Conservation (phyloP, 1,140 invertebrate species). For the Panulirus ornatus region DNA sequence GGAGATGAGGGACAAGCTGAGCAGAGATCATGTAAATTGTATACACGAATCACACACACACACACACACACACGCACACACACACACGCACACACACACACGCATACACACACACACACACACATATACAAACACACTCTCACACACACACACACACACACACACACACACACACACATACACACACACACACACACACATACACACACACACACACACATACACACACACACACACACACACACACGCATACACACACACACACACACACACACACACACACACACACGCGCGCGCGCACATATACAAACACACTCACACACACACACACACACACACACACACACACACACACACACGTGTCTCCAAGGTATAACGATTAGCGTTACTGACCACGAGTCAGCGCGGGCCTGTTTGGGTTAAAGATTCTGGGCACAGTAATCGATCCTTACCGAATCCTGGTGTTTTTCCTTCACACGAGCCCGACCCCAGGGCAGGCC, state of each 20-base stretch:
- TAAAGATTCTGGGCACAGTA: no score
- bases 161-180: background rate
- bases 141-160: background rate
- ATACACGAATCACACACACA: background rate
- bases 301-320: no score
- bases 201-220: background rate
- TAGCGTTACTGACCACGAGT: no score
- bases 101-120: background rate
- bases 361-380: no score
- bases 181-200: background rate
- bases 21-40: background rate
- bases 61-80: background rate
- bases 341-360: slow-evolving; percentile 25
- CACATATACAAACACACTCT: background rate
- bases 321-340: slow-evolving; percentile 25
- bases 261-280: background rate
- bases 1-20: no score
- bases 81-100: slow-evolving; percentile 3
- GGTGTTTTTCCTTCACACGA: no score
- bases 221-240: slow-evolving; percentile 15
- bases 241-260: background rate
- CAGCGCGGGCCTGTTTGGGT: no score
- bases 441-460: no score
- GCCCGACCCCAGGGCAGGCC: no score
- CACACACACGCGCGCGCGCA: background rate